phyloP scores from a whole-genome alignment of 2,113 vertebrate species.

The Picathartes gymnocephalus region DNA sequence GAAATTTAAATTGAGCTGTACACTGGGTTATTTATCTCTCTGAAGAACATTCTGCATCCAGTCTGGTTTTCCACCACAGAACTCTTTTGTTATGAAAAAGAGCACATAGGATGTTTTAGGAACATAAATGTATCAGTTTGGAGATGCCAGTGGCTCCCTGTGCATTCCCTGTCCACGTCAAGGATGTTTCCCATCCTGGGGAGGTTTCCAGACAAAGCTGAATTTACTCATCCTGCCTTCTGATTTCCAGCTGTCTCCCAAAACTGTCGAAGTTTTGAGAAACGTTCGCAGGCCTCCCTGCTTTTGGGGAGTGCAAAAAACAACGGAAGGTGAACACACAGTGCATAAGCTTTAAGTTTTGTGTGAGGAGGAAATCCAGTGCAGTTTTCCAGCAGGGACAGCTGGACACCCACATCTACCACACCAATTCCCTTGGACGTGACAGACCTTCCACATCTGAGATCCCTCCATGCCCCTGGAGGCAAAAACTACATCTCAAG shows the following conservation, averaged over 20 bases:
- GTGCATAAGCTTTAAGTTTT: neutral
- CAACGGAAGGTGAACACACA: neutral
- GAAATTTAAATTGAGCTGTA: neutral
- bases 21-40: neutral
- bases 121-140: neutral
- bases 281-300: neutral
- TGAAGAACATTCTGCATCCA: neutral
- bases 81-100: neutral
- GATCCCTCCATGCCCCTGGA: neutral
- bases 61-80: neutral
- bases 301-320: neutral
- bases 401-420: neutral
- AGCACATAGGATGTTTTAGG: neutral
- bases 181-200: neutral
- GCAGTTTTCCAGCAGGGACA: neutral
- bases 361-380: neutral
- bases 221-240: neutral
- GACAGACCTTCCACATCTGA: neutral
- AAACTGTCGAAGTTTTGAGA: too few relatives aligned
- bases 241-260: neutral
- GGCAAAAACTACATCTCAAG: neutral
- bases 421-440: neutral
- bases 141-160: neutral
- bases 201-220: neutral
- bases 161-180: neutral